These are phyloP conservation scores for Anguilla rostrata DNA, from an alignment of 2,113 vertebrate species.

Conservation along the genomic window DNA sequence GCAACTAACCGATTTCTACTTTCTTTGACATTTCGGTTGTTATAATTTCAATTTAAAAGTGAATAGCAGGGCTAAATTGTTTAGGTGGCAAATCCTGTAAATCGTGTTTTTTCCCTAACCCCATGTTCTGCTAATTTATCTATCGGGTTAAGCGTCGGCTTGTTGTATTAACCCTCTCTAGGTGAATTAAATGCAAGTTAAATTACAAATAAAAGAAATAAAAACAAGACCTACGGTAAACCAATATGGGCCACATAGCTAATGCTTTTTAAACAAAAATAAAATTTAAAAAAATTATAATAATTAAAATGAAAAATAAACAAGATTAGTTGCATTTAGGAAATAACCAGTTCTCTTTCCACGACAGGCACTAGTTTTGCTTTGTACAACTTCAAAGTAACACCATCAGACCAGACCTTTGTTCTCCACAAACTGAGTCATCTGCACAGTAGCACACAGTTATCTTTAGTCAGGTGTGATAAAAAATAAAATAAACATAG, in stretches of 20 bases:
- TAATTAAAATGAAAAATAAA: conserved; percentile 18
- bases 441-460: conserved; percentile 56
- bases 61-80: conserved; percentile 30
- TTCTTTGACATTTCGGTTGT: conserved; percentile 18
- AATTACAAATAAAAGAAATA: conserved; percentile 39
- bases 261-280: conserved; percentile 34
- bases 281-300: conserved; percentile 39
- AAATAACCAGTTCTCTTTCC: conserved; percentile 15
- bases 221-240: not conserved
- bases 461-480: conserved; percentile 47
- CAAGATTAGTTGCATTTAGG: not conserved
- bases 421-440: conserved; percentile 61
- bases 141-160: conserved; percentile 6
- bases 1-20: conserved; percentile 7
- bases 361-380: conserved; percentile 29
- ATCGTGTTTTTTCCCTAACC: not conserved
- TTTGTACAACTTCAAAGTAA: conserved; percentile 17
- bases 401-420: conserved; percentile 54
- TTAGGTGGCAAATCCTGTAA: not conserved
- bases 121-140: conserved; percentile 17
- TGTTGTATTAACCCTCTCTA: conserved; percentile 23
- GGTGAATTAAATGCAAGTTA: conserved; percentile 30
- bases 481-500: conserved; percentile 31
- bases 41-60: conserved; percentile 42
- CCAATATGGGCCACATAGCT: not conserved